Evolutionary conservation across 1,140 invertebrate species (phyloP), one percentile per base, ranked within the genome.

Genomic region (Ylistrum balloti): DNA sequence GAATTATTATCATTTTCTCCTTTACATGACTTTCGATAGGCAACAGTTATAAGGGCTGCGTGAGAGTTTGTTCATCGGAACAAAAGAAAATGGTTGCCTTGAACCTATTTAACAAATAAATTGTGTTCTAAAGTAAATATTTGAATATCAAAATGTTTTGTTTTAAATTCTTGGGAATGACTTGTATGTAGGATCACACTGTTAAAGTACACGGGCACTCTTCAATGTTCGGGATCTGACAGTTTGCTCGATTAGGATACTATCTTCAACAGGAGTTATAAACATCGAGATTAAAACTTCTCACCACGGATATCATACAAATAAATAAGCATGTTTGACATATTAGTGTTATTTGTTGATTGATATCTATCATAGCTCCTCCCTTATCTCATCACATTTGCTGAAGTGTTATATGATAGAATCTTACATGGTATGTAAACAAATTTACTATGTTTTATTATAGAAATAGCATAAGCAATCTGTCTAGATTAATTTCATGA

Each of bases 241-340:
- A 74, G 5, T 28, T n/a, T n/a, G 7, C 22, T 28, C 22, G 56
- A 74, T 74, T 74, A 74, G n/a, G n/a, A 28, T 74, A 74, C 56
- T 74, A 74, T 74, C 56, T 74, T 3, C 22, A n/a, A 74, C 1
- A 1, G 22, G 56, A 0, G 28, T 74, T n/a, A 74, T 74, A 74
- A 74, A 74, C 56, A 74, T 28, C n/a, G n/a, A n/a, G 56, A 74
- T 74, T 74, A 28, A 74, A 74, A 74, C 22, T 74, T 74, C 56
- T 74, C 56, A 74, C 56, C 17, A 74, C 9, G 1, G 22, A 28
- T 74, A 74, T 28, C 56, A 74, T 11, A 74, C 22, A 74, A 74
- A 74, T 17, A 74, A 74, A 74, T n/a, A 74, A 7, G 5, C 11
- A n/a, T 74, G 56, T 74, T 74, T 74, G n/a, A 74, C 56, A 74